Evolutionary conservation across 2,113 vertebrate species (phyloP), one percentile per base, ranked within the genome.

Genomic region (Amphilophus citrinellus): DNA sequence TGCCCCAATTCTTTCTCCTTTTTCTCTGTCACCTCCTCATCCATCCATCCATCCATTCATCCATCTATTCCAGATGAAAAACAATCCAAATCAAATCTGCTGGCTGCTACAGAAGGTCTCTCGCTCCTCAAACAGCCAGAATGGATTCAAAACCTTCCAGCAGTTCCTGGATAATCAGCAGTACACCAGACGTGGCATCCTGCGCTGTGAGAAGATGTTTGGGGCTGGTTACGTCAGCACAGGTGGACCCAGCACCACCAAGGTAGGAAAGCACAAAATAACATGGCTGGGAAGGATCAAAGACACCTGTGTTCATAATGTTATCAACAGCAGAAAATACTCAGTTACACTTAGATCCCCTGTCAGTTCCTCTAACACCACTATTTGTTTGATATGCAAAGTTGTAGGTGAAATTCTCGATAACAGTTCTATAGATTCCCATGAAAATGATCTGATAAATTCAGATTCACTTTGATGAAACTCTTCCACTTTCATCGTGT

Each of bases 151-250:
- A 50, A 96, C 95, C 7, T 97, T 97, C 87, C 97, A 97, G 93
- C 94, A 96, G 86, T 97, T 97, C 80, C 93, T 97, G 65, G 97
- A 97, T 90, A 96, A 93, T 81, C 93, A 96, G 81, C 97, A 97
- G 91, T 97, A 97, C 89, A 96, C 96, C n/a, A 88, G 66, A 11
- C 89, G 79, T 5, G 95, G 96, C 32, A 97, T 97, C 91, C 93
- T 95, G 32, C 93, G 96, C 75, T 97, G 97, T 22, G 97, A 97
- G 91, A 97, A 96, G 94, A 95, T 97, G 90, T 97, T 97, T 7
- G 97, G 97, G 4, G 77, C 92, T 10, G 96, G 97, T 22, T 97
- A 95, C 20, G 94, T 97, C 79, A 97, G 97, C 94, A 97, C 96
- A 1, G 97, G 97, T 0, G 97, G 97, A 13, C 84, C 86, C 66